These are phyloP conservation scores for Colius striatus DNA, from an alignment of 2,113 vertebrate genomes.

Conservation along the genomic window DNA sequence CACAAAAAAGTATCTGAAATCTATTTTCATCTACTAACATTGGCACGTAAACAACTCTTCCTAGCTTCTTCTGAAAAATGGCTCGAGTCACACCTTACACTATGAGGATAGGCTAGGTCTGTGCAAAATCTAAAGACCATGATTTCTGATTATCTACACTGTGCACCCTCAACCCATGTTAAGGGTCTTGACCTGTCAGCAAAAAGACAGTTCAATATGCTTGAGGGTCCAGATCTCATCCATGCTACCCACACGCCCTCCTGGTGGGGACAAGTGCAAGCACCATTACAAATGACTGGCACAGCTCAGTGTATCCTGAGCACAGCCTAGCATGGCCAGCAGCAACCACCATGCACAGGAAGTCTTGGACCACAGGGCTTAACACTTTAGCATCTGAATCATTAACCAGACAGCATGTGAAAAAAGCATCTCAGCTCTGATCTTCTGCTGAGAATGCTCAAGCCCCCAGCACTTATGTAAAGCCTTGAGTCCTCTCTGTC, in stretches of 20 bases:
- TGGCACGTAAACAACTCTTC: not conserved
- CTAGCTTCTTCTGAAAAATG: not conserved
- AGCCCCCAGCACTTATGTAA: not conserved
- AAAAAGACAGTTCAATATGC: not conserved
- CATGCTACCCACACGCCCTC: not conserved
- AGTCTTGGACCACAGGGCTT: not conserved
- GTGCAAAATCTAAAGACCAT: not conserved
- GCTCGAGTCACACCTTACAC: not conserved
- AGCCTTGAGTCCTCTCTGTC: not conserved
- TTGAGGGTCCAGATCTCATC: not conserved
- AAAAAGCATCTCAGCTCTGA: not conserved
- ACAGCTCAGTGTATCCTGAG: not conserved
- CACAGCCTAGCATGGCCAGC: not conserved
- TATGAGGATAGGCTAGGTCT: not conserved
- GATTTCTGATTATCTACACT: not conserved
- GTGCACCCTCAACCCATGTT: not conserved
- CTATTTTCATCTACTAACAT: not conserved
- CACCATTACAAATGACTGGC: accelerated
- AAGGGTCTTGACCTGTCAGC: not conserved
- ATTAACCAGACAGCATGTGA: not conserved
- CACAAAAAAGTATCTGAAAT: not conserved
- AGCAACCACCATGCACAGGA: not conserved
- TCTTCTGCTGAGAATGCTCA: accelerated
- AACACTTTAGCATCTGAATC: not conserved
- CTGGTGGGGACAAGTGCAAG: not conserved